Evolutionary conservation across 1,140 invertebrate genomes (phyloP), one percentile per base, ranked within the genome.

Genomic region (Lasaia peninsularis): DNA sequence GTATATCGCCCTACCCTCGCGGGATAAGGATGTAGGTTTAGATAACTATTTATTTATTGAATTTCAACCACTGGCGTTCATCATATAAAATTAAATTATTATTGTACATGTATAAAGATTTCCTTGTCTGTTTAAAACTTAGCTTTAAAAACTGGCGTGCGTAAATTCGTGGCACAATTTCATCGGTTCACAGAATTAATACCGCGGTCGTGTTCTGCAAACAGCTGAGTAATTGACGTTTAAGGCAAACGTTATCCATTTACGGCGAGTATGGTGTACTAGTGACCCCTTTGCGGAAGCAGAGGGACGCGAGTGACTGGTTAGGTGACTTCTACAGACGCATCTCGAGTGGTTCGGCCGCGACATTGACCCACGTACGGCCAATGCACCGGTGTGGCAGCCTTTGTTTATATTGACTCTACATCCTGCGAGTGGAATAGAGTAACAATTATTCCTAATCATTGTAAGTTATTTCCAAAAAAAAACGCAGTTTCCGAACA

Each of bases 301-400:
- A 69, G 67, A 59, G 56, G 59, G 28, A 49, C 50, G 58, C 65
- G 64, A 68, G 62, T 62, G 73, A 80, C 70, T 78, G 59, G 80
- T 80, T 62, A 62, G 69, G 72, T 67, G 73, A 75, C 73, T 83
- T 82, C 74, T 80, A 71, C 67, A 73, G 71, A 71, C 71, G 72
- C 75, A 78, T 80, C 78, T 69, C 69, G 73, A 76, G 77, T 73
- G 71, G 70, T 65, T 67, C 66, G 79, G 60, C 79, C 84, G 80
- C 85, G 85, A 86, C 85, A 86, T 86, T 88, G 85, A 88, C 80
- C 85, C 73, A 73, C 75, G 80, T 74, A 78, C 82, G 85, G 82
- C 65, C 85, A 85, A 85, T 88, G 85, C 85, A 80, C 81, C 67
- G 77, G 62, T 80, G 81, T 87, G 75, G 75, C 81, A 85, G 84